Evolutionary conservation across 2,113 vertebrate genomes (phyloP).

Genomic region (Benitochromis conjunctus): DNA sequence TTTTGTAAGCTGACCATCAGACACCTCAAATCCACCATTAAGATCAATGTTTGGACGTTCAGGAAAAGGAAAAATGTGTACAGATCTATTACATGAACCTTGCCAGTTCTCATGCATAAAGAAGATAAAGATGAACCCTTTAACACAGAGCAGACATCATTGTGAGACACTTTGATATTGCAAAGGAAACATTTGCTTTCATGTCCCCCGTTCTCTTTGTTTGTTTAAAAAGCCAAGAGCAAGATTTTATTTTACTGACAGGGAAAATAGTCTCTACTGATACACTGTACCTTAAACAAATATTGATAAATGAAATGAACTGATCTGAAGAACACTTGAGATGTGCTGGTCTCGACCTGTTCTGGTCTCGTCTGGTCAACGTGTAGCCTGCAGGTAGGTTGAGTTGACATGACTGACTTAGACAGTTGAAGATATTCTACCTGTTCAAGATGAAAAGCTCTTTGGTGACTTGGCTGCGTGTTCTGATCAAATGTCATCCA

Average conservation of each 20-base stretch:
- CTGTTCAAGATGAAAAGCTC: neutral
- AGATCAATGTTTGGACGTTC: neutral
- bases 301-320: neutral
- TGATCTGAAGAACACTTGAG: neutral
- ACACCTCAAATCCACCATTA: neutral
- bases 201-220: neutral
- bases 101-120: rapidly evolving
- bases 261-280: neutral
- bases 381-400: neutral
- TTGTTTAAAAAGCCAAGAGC: neutral
- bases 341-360: neutral
- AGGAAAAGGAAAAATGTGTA: neutral
- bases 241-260: neutral
- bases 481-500: neutral
- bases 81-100: neutral
- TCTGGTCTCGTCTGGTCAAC: neutral
- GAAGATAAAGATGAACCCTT: neutral
- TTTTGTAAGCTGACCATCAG: rapidly evolving
- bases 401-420: neutral
- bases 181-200: neutral
- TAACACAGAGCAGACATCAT: neutral
- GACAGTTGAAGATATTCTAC: neutral
- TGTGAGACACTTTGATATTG: rapidly evolving
- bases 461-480: neutral
- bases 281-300: neutral